These are phyloP conservation scores for Hydrotaea diabolus DNA, from an alignment of 2,888 invertebrate species.

Conservation along the genomic window DNA sequence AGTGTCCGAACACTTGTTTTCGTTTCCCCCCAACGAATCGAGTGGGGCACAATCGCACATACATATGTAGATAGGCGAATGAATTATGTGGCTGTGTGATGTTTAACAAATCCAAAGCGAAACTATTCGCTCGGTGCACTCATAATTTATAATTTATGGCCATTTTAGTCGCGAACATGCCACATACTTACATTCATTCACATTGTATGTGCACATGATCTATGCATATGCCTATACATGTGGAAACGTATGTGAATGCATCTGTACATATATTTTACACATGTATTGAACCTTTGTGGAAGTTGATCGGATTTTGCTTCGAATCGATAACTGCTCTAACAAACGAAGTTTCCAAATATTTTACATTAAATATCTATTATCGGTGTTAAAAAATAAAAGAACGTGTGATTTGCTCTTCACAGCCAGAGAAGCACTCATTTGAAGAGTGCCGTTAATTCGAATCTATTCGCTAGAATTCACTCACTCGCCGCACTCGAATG, in stretches of 20 bases:
- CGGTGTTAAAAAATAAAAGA: no score
- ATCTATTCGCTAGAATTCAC: no score
- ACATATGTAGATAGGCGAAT: neutral
- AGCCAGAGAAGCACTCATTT: no score
- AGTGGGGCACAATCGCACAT: neutral
- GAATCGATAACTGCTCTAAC: neutral
- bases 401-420: no score
- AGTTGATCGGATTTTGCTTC: slow-evolving; percentile 13
- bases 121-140: neutral
- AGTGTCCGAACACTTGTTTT: no score
- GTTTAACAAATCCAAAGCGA: neutral
- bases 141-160: neutral
- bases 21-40: no score
- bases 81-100: neutral
- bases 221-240: neutral
- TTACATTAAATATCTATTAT: no score
- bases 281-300: slow-evolving; percentile 14
- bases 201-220: neutral
- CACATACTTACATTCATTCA: neutral
- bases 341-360: neutral
- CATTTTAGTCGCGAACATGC: neutral
- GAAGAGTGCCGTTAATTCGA: no score
- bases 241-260: no score
- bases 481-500: no score
- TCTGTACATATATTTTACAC: neutral